A percentile compares a stretch with the other conserved stretches of the same genome.
phyloP scores from a whole-genome alignment of 2,797 vertebrate genomes.

The Sebastes baramenuke region DNA sequence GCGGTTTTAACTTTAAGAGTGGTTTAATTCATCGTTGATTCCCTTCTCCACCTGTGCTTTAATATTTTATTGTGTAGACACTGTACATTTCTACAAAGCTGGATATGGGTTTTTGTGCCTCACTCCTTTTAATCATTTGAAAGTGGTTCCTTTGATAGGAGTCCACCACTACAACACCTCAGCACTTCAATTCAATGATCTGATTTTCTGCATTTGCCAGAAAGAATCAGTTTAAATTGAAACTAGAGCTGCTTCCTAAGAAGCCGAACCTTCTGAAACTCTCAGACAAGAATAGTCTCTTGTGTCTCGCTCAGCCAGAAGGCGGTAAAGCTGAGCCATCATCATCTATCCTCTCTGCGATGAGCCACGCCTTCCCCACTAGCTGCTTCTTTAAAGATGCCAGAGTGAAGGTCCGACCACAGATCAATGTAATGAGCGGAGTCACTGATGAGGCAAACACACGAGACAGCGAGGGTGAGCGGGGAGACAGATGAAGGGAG shows the following conservation, averaged over 20 bases:
- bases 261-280: not conserved
- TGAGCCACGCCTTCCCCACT: slow-evolving; percentile 18
- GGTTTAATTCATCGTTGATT: slow-evolving; percentile 14
- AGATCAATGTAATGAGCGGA: slow-evolving; percentile 52
- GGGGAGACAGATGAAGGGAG: slow-evolving; percentile 22
- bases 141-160: slow-evolving; percentile 13
- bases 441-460: slow-evolving; percentile 44
- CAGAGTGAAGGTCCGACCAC: slow-evolving; percentile 37
- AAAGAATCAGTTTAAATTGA: slow-evolving; percentile 13
- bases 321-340: not conserved
- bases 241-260: not conserved
- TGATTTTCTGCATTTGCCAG: slow-evolving; percentile 8
- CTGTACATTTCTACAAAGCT: slow-evolving; percentile 11
- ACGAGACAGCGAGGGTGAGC: not conserved
- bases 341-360: slow-evolving; percentile 8
- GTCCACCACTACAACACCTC: not conserved
- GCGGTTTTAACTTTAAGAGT: not conserved
- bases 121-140: slow-evolving; percentile 6
- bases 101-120: not conserved
- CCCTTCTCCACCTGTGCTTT: not conserved
- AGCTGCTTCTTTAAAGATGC: slow-evolving; percentile 48
- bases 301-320: not conserved
- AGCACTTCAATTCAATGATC: slow-evolving; percentile 6
- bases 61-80: not conserved
- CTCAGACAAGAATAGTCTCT: not conserved